Conservation (phyloP, 2,113 vertebrate genomes). For the Ceratotherium simum region DNA sequence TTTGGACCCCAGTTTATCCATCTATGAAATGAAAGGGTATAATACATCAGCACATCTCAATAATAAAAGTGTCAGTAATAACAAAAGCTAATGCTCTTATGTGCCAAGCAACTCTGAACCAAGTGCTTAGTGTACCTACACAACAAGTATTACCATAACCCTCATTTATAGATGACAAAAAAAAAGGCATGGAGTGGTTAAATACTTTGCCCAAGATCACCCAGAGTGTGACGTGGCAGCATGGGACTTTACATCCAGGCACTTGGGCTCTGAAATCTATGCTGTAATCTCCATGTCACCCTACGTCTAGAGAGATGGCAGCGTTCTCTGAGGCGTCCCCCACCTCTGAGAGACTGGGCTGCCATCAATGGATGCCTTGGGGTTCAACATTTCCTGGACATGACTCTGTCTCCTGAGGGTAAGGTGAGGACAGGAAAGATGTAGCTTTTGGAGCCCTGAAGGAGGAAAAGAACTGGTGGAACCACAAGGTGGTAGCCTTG, state of each 20-base stretch:
- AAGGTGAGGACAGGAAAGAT: background rate
- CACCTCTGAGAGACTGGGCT: background rate
- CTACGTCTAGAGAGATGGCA: background rate
- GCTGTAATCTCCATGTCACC: background rate
- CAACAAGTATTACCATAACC: rapidly evolving
- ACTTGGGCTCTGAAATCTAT: background rate
- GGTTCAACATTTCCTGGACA: background rate
- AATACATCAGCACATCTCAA: background rate
- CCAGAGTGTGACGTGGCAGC: background rate
- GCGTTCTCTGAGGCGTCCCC: background rate
- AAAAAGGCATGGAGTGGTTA: background rate
- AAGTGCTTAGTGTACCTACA: background rate
- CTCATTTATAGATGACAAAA: background rate
- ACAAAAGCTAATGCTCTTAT: background rate
- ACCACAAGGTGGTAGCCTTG: background rate
- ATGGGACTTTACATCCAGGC: background rate
- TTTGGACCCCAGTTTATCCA: background rate
- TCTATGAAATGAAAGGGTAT: background rate
- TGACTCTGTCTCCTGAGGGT: background rate
- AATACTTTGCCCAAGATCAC: background rate
- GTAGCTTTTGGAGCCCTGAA: background rate
- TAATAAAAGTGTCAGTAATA: background rate
- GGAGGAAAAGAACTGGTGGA: background rate
- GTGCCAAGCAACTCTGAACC: background rate
- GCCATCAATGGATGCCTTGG: rapidly evolving